Evolutionary conservation across 2,113 vertebrate genomes (phyloP), one percentile per base, ranked within the genome.

Genomic region (Gnathonemus echidnorhynchus): DNA sequence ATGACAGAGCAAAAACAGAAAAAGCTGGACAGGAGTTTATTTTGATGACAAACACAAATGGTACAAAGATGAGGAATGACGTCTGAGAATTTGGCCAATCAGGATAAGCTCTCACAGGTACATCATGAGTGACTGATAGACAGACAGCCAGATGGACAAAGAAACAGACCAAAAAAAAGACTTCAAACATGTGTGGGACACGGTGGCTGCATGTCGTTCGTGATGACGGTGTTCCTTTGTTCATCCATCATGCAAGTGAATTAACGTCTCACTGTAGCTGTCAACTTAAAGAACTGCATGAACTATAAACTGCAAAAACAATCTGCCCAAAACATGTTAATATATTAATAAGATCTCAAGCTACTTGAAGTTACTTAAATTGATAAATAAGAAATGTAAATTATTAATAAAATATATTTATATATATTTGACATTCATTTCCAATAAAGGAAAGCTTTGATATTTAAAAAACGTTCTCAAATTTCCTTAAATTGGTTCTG

Each of bases 1-100:
- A 93, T 90, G 92, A 94, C 92, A 93, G 91, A 92, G 88, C 58
- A 92, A 93, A 88, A 89, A 89, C 92, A 92, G 91, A 66, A 89
- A 90, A 90, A 92, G 89, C 91, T 91, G 87, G 89, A 62, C 90
- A 92, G 39, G 86, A 35, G 15, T 94, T 96, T 95, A 94, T 95
- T 95, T 70, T 90, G 91, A 94, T 91, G 87, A 93, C 90, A 89
- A 77, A 91, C 77, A 88, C 86, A 85, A 66, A 86, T 50, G 49
- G 19, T 77, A 80, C 50, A 87, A 31, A 62, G 49, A 87, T 15
- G 87, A 56, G 66, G 35, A 31, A 56, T 21, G 31, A 48, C 19
- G 58, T 50, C 56, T 19, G 86, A 84, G 88, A 85, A 58, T 74
- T 84, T 80, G 80, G 86, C 31, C 19, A 83, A 31, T 50, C 83